Evolutionary conservation across 2,888 invertebrate species (phyloP).

Genomic region (Strigamia crassipes): DNA sequence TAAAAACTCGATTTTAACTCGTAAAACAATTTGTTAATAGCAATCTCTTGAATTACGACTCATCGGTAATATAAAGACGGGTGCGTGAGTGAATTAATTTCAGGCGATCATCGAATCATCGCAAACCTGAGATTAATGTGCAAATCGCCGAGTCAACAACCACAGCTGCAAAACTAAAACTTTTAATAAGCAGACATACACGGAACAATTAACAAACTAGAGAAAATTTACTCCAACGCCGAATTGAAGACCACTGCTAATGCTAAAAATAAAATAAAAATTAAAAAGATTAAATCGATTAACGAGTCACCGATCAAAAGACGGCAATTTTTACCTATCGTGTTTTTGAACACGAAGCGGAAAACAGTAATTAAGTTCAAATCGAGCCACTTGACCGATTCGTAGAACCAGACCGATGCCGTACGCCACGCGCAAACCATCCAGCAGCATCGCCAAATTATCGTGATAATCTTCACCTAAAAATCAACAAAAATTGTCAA

Average conservation of each 20-base stretch:
- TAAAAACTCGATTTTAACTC: no score
- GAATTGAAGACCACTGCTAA: slow-evolving; percentile 76
- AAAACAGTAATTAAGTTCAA: slow-evolving; percentile 93
- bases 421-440: slow-evolving; percentile 68
- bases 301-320: not conserved
- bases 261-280: slow-evolving; percentile 53
- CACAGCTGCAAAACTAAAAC: not conserved
- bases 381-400: slow-evolving; percentile 80
- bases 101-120: no score
- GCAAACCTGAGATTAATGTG: no score
- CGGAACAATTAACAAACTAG: slow-evolving; percentile 56
- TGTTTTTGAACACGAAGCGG: slow-evolving; percentile 71
- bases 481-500: not conserved
- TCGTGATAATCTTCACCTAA: slow-evolving; percentile 53
- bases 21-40: no score
- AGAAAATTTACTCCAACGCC: slow-evolving; percentile 82
- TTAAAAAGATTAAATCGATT: not conserved
- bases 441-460: slow-evolving; percentile 55
- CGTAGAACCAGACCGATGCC: slow-evolving; percentile 85
- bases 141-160: not conserved
- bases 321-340: slow-evolving; percentile 62
- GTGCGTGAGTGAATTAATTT: no score
- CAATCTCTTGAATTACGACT: no score
- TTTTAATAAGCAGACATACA: not conserved
- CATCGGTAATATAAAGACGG: no score